Base-by-base conservation (phyloP, 2,113 vertebrate genomes). In the Pelvicachromis taeniatus region DNA sequence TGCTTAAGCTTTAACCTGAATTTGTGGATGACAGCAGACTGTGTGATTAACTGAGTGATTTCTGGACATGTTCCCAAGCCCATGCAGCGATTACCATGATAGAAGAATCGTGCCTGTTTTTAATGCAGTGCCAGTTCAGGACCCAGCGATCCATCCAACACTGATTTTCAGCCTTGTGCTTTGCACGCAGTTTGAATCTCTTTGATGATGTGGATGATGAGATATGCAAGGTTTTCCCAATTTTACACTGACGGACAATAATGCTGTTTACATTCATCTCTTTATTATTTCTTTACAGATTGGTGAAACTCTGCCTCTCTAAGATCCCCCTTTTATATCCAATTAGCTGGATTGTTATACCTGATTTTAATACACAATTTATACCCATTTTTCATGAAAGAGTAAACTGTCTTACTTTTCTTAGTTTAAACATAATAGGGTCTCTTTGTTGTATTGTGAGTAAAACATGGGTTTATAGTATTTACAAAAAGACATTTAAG, bases 11-110 rank as follows among this genome's bases (percentile, higher is more conserved):
- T 68, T 2, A 68, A n/a, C 35, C 35, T 42, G 61, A 40, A 68
- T 42, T 23, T 68, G 35, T 68, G 61, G 61, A 40, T 68, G 61
- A 68, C 61, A 9, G 61, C 35, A 23, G 40, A 42, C 61, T 68
- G 61, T 42, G 7, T n/a, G n/a, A n/a, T 14, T 0, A 35, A 40
- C 61, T 3, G 35, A 65, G 61, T 65, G 35, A 40, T 40, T 68
- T 68, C 35, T 68, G 61, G 35, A 40, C 0, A 35, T 68, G 61
- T 5, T 9, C 1, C 11, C 11, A 21, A 65, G 61, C 61, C 61
- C 61, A 13, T 17, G 50, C 50, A 52, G 17, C n/a, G 50, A 52
- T 52, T 52, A 19, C 50, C 17, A 35, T 9, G 61, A 68, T 1
- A 3, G 33, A n/a, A 68, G n/a, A 68, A 23, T 14, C 61, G 9